phyloP scores from a whole-genome alignment of 2,113 vertebrate species.

The Chionis minor region DNA sequence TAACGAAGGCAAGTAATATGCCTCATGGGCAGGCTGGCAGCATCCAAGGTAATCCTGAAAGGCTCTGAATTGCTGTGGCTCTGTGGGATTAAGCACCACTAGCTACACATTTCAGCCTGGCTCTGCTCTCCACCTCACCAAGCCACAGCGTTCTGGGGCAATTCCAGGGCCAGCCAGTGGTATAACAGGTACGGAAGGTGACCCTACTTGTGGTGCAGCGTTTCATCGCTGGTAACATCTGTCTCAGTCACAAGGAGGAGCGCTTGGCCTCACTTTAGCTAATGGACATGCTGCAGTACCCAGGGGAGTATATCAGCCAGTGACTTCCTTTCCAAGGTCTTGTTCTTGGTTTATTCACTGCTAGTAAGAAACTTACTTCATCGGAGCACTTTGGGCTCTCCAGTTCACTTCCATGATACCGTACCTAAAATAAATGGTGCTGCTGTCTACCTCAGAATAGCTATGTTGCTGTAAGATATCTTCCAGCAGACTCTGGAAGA shows the following conservation, averaged over 20 bases:
- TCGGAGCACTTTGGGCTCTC: not conserved
- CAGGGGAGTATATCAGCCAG: not conserved
- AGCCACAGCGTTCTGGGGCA: not conserved
- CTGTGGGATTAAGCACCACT: no score
- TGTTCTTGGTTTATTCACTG: not conserved
- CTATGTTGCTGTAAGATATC: not conserved
- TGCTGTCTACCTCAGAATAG: not conserved
- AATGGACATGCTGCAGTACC: not conserved
- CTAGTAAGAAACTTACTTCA: not conserved
- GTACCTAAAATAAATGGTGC: not conserved
- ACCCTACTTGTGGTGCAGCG: not conserved
- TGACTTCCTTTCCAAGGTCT: not conserved
- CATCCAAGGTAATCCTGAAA: not conserved
- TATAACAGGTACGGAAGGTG: not conserved
- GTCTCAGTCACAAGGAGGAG: slow-evolving; percentile 11
- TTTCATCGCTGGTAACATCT: not conserved
- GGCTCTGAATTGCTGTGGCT: not conserved
- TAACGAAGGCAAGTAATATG: not conserved
- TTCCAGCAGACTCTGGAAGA: not conserved
- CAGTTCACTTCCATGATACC: not conserved
- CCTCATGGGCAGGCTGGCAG: not conserved
- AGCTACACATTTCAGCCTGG: not conserved
- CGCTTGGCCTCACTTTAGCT: not conserved
- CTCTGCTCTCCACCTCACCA: not conserved
- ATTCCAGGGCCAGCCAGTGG: not conserved